Evolutionary conservation across 2,797 vertebrate genomes (phyloP), one percentile per base, ranked within the genome.

Genomic region (Enteromius anoplus): DNA sequence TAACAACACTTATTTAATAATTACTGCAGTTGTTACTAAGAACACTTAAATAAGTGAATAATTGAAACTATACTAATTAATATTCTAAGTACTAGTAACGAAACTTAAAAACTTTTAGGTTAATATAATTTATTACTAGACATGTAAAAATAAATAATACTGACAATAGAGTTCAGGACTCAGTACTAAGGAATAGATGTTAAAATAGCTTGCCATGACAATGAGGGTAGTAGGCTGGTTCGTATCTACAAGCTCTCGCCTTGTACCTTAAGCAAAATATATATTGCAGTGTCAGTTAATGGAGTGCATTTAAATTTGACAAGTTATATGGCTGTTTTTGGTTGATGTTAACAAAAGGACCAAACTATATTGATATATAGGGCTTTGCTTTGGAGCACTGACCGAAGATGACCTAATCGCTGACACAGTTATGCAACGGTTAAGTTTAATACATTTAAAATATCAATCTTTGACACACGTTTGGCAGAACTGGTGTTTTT

Each of bases 381-480:
- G 82, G 19, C 51, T 82, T 49, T 81, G 14, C 68, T 87, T 42
- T 83, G 68, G 79, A 58, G 37, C 87, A 87, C 62, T 91, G 91
- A 93, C 92, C 91, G 84, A 17, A 10, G 19, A 40, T 91, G 89
- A 91, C 88, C 87, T 80, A 75, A 88, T 64, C 80, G 58, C 78
- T 93, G 91, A 92, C 91, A 93, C 92, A 93, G 90, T 94, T 93
- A 93, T 86, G 91, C 92, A 94, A 93, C 90, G 88, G 15, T 15
- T 21, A 42, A 5, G 60, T 75, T 83, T 65, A 49, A 75, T 5
- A 55, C 5, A 34, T 58, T 42, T 26, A 53, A 75, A 34, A 77
- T 29, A 32, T 4, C 47, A 11, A 60, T 37, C 32, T 32, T 11
- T 76, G 19, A 12, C 64, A 69, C 6, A 23, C 12, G 47, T 10